A percentile compares a stretch with the other conserved stretches of the same genome.
phyloP scores from a whole-genome alignment of 1,140 invertebrate genomes.

The Lanistes nyassanus region DNA sequence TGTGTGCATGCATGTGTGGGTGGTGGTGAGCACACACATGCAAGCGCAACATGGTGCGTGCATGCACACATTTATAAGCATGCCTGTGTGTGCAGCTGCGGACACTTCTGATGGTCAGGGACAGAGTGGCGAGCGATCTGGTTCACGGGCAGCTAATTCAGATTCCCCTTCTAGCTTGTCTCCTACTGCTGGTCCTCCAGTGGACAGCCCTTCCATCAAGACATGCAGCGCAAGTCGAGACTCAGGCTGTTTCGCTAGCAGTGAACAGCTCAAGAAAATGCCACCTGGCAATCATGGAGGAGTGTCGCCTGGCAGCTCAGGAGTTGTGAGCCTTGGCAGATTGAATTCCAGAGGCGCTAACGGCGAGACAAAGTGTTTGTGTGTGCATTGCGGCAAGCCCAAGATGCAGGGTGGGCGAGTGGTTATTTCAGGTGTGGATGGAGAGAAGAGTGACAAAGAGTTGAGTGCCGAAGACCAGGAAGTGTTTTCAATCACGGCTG shows the following conservation, averaged over 20 bases:
- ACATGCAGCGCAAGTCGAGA: constrained; percentile 48
- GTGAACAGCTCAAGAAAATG: constrained; percentile 37
- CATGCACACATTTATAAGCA: not conserved
- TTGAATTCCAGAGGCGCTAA: too few relatives aligned
- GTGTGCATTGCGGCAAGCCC: constrained; percentile 30
- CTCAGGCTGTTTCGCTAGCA: constrained; percentile 59
- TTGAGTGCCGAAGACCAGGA: constrained; percentile 54
- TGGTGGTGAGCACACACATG: not conserved
- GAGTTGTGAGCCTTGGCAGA: too few relatives aligned
- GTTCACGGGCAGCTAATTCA: constrained; percentile 31
- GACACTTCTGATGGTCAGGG: constrained; percentile 35
- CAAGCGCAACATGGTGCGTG: not conserved
- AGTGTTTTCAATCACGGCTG: constrained; percentile 50
- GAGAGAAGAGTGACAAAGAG: constrained; percentile 43
- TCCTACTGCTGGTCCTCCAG: constrained; percentile 26
- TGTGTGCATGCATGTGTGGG: not conserved
- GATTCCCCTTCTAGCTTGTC: constrained; percentile 40
- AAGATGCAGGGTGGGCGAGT: constrained; percentile 3
- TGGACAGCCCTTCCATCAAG: constrained; percentile 19
- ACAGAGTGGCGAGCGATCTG: constrained; percentile 29
- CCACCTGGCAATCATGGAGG: constrained; percentile 2
- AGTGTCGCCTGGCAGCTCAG: not conserved
- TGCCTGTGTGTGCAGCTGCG: constrained; percentile 18
- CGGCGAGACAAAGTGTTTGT: constrained; percentile 12
- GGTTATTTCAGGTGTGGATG: constrained; percentile 26